Conservation (phyloP, 2,113 vertebrate species). For the Onychostoma macrolepis region DNA sequence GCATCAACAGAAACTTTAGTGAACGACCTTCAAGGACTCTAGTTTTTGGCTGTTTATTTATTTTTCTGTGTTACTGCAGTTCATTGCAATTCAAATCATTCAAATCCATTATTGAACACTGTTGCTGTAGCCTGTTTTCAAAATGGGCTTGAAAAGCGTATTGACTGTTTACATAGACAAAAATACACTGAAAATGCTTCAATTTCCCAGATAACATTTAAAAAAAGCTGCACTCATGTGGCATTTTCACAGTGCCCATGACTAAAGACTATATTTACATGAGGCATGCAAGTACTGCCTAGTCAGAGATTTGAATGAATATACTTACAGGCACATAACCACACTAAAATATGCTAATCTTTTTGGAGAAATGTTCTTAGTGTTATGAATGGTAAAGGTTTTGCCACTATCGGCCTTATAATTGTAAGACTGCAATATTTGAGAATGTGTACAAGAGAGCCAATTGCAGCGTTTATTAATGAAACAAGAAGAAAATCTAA, state of each 20-base stretch:
- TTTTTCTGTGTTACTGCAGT: too few species aligned
- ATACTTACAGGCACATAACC: background rate
- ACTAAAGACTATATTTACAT: background rate
- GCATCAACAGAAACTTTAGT: background rate
- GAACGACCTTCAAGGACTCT: background rate
- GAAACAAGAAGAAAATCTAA: background rate
- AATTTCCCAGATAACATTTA: background rate
- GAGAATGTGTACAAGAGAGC: background rate
- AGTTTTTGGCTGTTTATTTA: too few species aligned
- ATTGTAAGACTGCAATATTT: background rate
- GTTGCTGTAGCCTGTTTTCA: too few species aligned
- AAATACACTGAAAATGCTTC: background rate
- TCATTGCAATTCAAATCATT: too few species aligned
- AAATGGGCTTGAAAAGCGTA: background rate
- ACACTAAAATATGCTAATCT: background rate
- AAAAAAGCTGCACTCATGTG: background rate
- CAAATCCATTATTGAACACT: too few species aligned
- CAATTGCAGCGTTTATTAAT: background rate
- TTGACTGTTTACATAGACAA: background rate
- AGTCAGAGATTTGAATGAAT: background rate
- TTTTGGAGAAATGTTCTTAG: background rate
- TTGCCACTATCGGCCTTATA: background rate
- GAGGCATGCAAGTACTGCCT: background rate
- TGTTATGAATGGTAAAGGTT: background rate
- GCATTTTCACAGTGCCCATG: background rate